A percentile compares a stretch with the other conserved stretches of the same genome.
phyloP scores from a whole-genome alignment of 2,888 invertebrate genomes.

The Vesta saturnalis region DNA sequence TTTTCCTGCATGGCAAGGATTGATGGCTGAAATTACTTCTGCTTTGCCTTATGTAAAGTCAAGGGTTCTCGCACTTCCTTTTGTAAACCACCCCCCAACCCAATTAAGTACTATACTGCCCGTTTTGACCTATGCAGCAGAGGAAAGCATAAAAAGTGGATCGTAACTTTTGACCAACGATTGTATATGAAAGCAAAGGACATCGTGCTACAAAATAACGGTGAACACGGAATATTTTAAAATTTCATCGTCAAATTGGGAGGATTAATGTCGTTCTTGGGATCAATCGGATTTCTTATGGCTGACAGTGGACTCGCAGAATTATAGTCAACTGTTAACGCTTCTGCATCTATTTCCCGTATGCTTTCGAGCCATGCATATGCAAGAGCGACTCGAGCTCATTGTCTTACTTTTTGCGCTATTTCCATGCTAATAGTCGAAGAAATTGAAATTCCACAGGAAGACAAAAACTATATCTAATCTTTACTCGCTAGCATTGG shows the following conservation, averaged over 20 bases:
- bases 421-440: too few relatives aligned
- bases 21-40: not conserved
- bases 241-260: not conserved
- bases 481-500: too few relatives aligned
- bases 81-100: too few relatives aligned
- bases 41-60: not conserved
- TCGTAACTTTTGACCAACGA: not conserved
- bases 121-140: not conserved
- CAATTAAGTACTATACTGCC: not conserved
- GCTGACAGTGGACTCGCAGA: not conserved
- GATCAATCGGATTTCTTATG: not conserved
- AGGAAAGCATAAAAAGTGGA: not conserved
- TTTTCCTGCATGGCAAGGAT: conserved; percentile 5
- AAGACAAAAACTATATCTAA: conserved; percentile 2
- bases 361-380: conserved; percentile 13
- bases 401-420: too few relatives aligned
- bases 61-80: not conserved
- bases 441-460: not conserved
- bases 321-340: not conserved
- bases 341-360: not conserved
- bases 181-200: not conserved
- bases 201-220: not conserved
- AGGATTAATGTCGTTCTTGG: not conserved
- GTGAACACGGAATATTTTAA: not conserved
- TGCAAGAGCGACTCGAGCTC: not conserved